These are phyloP conservation scores for Diorhabda elongata DNA, from an alignment of 1,140 invertebrate genomes.

Conservation along the genomic window DNA sequence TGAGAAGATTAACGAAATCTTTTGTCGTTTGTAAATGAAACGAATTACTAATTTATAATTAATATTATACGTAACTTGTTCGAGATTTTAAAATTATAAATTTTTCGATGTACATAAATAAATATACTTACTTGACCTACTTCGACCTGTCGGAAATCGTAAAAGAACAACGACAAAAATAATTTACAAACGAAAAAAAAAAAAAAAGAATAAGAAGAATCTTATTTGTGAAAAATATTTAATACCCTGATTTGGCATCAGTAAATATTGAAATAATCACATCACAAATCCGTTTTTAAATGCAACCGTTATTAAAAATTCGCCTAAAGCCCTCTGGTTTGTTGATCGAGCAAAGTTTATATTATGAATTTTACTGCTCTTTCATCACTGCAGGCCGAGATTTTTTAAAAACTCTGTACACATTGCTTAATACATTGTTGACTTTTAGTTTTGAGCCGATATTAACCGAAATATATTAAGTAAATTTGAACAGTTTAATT, in stretches of 20 bases:
- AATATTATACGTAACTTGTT: too few species aligned
- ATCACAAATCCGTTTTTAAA: constrained; percentile 23
- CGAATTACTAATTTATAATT: neutral
- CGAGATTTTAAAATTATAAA: too few species aligned
- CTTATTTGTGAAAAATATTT: too few species aligned
- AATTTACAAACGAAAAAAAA: too few species aligned
- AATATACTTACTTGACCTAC: too few species aligned
- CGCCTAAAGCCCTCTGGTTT: constrained; percentile 24
- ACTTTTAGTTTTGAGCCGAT: constrained; percentile 40
- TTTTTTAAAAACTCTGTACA: constrained; percentile 39
- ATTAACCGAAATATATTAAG: constrained; percentile 37
- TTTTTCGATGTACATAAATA: too few species aligned
- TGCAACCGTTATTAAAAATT: constrained; percentile 23
- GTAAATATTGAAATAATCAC: constrained; percentile 25
- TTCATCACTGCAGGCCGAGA: constrained; percentile 36
- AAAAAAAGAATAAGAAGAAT: too few species aligned
- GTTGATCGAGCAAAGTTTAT: constrained; percentile 42
- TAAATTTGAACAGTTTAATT: constrained; percentile 33
- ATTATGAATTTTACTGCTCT: constrained; percentile 42
- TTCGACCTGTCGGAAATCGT: too few species aligned
- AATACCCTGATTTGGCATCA: too few species aligned
- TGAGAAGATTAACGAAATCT: neutral
- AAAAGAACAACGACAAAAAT: too few species aligned
- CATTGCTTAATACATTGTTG: constrained; percentile 40
- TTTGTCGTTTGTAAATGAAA: constrained; percentile 3